phyloP scores from a whole-genome alignment of 2,888 invertebrate species.

The Cyclophora albipunctata region DNA sequence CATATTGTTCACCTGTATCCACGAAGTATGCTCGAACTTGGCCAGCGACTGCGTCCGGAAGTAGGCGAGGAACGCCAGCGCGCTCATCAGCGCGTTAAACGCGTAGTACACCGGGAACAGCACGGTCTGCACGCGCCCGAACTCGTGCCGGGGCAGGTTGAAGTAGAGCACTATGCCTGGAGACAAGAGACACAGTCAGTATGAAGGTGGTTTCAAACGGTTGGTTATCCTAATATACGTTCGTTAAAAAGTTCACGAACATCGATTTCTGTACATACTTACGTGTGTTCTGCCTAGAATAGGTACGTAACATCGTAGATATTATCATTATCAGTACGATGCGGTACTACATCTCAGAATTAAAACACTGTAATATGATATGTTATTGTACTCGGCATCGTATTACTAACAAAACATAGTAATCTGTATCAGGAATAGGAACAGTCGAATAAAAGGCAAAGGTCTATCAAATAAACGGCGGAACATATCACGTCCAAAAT shows the following conservation, averaged over 20 bases:
- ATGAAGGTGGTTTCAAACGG: background rate
- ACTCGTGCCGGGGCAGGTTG: constrained; percentile 88
- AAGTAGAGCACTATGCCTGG: constrained; percentile 90
- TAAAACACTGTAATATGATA: no score
- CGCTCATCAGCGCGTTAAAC: constrained; percentile 83
- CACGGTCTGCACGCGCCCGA: constrained; percentile 90
- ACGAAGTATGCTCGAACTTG: constrained; percentile 53
- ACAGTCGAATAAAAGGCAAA: no score
- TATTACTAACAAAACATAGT: no score
- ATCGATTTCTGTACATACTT: background rate
- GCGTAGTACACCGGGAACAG: constrained; percentile 92
- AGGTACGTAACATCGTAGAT: no score
- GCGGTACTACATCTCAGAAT: no score
- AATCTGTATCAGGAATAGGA: no score
- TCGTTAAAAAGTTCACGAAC: background rate
- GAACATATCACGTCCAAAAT: no score
- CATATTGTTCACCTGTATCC: constrained; percentile 52
- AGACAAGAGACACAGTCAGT: constrained; percentile 6
- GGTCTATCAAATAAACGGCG: no score
- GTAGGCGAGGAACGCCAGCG: constrained; percentile 83
- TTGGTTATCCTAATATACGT: background rate
- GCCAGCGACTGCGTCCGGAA: constrained; percentile 77
- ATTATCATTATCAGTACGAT: no score
- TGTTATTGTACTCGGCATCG: no score
- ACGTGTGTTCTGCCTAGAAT: no score